Conservation (phyloP, 2,113 vertebrate genomes). For the Ciconia boyciana region DNA sequence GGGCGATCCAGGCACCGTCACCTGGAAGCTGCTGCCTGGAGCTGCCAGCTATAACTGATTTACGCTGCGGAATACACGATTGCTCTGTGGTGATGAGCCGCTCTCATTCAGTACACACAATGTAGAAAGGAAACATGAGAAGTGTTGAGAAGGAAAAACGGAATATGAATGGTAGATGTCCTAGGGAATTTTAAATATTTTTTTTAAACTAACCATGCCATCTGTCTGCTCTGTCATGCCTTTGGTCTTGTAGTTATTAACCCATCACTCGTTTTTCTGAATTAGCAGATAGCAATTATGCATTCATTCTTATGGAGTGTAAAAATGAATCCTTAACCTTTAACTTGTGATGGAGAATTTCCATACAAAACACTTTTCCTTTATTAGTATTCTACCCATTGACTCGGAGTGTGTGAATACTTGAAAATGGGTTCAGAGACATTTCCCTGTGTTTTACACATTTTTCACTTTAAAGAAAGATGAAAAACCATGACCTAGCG, state of each 20-base stretch:
- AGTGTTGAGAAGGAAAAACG: not conserved
- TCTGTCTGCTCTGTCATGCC: not conserved
- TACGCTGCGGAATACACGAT: accelerated
- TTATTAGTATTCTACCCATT: not conserved
- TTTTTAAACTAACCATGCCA: not conserved
- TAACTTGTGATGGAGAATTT: not conserved
- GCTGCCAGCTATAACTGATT: not conserved
- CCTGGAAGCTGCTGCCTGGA: not conserved
- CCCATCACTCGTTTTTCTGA: not conserved
- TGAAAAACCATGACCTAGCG: not conserved
- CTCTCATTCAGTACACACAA: not conserved
- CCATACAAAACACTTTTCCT: not conserved
- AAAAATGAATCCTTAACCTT: slow-evolving; percentile 1
- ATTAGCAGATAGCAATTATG: not conserved
- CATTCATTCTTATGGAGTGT: not conserved
- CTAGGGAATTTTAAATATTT: too few relatives aligned
- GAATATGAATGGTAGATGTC: not conserved
- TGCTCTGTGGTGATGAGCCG: not conserved
- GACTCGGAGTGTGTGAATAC: not conserved
- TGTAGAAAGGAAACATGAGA: accelerated
- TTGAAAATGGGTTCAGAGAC: not conserved
- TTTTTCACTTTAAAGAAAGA: not conserved
- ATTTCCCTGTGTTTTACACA: not conserved
- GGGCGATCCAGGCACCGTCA: too few relatives aligned
- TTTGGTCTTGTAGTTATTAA: not conserved